phyloP scores from a whole-genome alignment of 2,797 vertebrate genomes.

The Enteromius unitaeniatus region DNA sequence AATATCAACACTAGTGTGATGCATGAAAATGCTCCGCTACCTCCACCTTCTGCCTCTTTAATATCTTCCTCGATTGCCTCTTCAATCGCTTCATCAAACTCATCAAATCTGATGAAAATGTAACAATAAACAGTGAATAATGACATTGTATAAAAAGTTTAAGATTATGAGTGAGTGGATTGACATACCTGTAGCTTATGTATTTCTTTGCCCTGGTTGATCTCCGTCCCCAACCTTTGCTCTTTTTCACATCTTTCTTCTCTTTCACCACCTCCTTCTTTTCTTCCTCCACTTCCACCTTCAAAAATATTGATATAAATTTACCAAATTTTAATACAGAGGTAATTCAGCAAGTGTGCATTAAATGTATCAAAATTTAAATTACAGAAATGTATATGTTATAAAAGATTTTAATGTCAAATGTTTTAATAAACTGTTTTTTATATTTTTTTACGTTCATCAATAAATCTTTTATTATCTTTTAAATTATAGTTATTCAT shows the following conservation, averaged over 20 bases:
- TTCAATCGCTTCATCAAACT: slow-evolving; percentile 98
- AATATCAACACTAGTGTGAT: background rate
- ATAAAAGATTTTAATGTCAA: background rate
- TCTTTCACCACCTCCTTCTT: slow-evolving; percentile 74
- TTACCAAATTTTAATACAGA: background rate
- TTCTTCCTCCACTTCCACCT: slow-evolving; percentile 76
- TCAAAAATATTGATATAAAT: background rate
- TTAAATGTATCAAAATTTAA: background rate
- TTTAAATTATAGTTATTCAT: too few species aligned
- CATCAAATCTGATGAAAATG: slow-evolving; percentile 86
- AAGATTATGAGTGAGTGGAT: background rate
- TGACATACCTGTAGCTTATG: slow-evolving; percentile 86
- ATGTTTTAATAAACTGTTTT: background rate
- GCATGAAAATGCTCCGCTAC: slow-evolving; percentile 67
- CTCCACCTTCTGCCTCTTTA: slow-evolving; percentile 96
- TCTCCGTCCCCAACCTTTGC: slow-evolving; percentile 88
- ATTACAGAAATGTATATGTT: background rate
- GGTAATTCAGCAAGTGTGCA: background rate
- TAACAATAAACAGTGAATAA: background rate
- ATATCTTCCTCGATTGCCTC: slow-evolving; percentile 98
- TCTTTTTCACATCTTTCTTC: slow-evolving; percentile 89
- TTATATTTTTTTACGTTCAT: background rate
- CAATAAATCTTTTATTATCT: too few species aligned
- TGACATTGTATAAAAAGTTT: background rate
- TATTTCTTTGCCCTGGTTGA: slow-evolving; percentile 92